These are phyloP conservation scores for Hippopotamyrus pictus DNA, from an alignment of 2,797 vertebrate genomes.

Conservation along the genomic window DNA sequence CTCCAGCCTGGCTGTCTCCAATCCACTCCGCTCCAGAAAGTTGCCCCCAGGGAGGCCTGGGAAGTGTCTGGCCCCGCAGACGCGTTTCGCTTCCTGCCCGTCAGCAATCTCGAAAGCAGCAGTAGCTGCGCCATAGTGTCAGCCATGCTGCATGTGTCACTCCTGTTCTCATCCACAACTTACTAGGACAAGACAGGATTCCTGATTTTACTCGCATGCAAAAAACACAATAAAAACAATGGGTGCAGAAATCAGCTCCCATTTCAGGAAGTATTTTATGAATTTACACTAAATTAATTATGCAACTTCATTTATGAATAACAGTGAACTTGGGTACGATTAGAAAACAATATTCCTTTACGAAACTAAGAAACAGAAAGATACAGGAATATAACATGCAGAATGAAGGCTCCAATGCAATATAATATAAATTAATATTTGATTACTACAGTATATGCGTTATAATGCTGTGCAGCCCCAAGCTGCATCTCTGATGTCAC, in stretches of 20 bases:
- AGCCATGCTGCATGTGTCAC: not conserved
- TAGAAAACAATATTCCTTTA: not conserved
- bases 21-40: not conserved
- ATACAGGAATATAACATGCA: not conserved
- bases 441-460: not conserved
- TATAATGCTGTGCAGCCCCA: not conserved
- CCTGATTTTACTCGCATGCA: not conserved
- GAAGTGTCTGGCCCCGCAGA: not conserved
- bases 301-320: not conserved
- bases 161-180: not conserved
- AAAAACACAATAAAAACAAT: not conserved
- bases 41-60: not conserved
- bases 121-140: not conserved
- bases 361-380: not conserved
- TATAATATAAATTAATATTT: not conserved
- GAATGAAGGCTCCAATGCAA: not conserved
- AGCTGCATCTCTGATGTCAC: not conserved
- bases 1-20: constrained; percentile 1
- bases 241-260: not conserved
- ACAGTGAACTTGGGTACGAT: not conserved
- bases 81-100: not conserved
- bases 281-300: not conserved
- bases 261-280: not conserved
- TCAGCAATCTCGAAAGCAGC: not conserved
- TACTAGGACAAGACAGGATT: not conserved